Base-by-base conservation (phyloP, 1,140 invertebrate species). In the Leptinotarsa undecemlineata region DNA sequence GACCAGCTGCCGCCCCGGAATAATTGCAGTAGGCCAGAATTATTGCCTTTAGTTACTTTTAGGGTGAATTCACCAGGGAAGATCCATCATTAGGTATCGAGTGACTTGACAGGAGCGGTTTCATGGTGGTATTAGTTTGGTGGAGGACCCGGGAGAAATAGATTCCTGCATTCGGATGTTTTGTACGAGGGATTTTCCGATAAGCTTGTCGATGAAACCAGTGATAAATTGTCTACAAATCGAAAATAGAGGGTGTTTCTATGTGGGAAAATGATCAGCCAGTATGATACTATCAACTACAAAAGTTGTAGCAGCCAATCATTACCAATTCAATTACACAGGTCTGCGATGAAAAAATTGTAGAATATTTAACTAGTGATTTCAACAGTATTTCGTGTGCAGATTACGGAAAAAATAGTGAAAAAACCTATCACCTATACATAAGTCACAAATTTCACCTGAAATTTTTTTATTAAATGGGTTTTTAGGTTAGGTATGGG, bases 1-100 rank as follows among this genome's bases (percentile, higher is more conserved):
- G 26, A 21, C 63, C 63, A 64, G 63, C 63, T 64, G 63, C 21
- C 63, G 20, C 63, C 20, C 63, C 20, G 26, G 13, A 64, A 64
- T 64, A 64, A 64, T 64, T 33, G 63, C 63, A 64, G 20, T 64
- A 64, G 63, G 63, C 63, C 63, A 33, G 63, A 64, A 64, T 64
- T 64, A 64, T 64, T 64, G 26, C 63, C 26, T 64, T 64, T 15
- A 64, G 63, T 64, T 64, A 64, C 63, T 64, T 64, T 33, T 20
- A 21, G 63, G 63, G 20, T 15, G 63, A 64, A 64, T 64, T 33
- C 63, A 19, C 63, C 63, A 15, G 26, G 63, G 63, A 64, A 33
- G 26, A 64, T 64, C 63, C 63, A 64, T 64, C 63, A 64, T 21
- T n/a, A 33, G 26, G 63, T 23, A 64, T 64, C 63, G 63, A 64